Percentiles rank a stretch among this genome's conserved stretches.
phyloP scores from a whole-genome alignment of 2,797 vertebrate genomes.

The Iguana delicatissima region DNA sequence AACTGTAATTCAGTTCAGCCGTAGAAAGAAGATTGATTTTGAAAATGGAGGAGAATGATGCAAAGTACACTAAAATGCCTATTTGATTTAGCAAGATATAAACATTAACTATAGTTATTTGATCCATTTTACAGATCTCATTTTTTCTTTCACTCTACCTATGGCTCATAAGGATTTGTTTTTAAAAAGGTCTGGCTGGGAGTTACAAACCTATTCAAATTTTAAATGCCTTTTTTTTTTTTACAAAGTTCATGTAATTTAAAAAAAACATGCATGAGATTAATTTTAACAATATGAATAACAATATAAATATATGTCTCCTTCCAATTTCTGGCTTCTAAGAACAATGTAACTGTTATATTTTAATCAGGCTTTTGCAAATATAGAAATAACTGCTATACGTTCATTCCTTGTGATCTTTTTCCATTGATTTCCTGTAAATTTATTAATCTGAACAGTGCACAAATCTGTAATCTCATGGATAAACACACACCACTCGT shows the following conservation, averaged over 20 bases:
- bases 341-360: neutral
- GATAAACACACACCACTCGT: neutral
- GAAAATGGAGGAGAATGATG: neutral
- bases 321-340: neutral
- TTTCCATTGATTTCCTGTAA: neutral
- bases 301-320: neutral
- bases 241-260: no score
- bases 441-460: neutral
- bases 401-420: neutral
- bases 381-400: neutral
- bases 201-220: neutral
- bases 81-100: neutral
- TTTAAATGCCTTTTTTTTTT: neutral
- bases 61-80: neutral
- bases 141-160: neutral
- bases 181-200: neutral
- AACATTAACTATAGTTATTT: neutral
- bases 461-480: neutral
- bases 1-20: neutral
- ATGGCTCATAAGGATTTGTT: neutral
- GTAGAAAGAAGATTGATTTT: neutral
- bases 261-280: neutral
- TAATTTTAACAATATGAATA: neutral
- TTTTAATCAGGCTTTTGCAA: neutral
- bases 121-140: constrained; percentile 19